phyloP scores from a whole-genome alignment of 2,888 invertebrate genomes.

The Tiliacea citrago region DNA sequence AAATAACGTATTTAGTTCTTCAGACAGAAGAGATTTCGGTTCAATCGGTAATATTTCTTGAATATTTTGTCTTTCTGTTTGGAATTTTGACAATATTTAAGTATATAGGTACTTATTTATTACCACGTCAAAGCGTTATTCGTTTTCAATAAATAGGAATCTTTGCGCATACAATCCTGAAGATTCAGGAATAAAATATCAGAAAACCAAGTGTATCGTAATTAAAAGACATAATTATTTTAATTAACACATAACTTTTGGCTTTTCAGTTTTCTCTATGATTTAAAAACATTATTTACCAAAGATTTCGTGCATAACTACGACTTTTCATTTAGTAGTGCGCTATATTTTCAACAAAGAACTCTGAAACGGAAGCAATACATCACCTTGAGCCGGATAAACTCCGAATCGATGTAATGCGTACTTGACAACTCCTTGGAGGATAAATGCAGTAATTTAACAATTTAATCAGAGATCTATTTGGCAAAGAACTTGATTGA shows the following conservation, averaged over 20 bases:
- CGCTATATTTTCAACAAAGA: constrained; percentile 19
- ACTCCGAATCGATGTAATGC: constrained; percentile 53
- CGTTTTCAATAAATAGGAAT: not conserved
- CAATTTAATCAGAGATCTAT: constrained; percentile 85
- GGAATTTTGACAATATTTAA: constrained; percentile 4
- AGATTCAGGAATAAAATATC: not conserved
- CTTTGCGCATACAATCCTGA: not conserved
- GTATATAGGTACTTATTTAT: not conserved
- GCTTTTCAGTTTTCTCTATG: not conserved
- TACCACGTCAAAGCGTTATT: not conserved
- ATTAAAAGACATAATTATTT: not conserved
- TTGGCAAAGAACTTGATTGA: constrained; percentile 83
- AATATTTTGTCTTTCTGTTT: constrained; percentile 33
- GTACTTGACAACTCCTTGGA: constrained; percentile 48
- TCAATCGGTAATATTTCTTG: constrained; percentile 41
- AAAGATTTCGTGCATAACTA: not conserved
- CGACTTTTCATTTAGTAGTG: not conserved
- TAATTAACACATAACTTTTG: constrained; percentile 5
- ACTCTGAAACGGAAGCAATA: constrained; percentile 26
- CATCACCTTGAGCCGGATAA: constrained; percentile 57
- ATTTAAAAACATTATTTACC: not conserved
- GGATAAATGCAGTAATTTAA: constrained; percentile 77
- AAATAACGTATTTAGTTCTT: constrained; percentile 67
- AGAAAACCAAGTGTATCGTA: not conserved
- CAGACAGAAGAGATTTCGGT: constrained; percentile 49